phyloP scores from a whole-genome alignment of 2,113 vertebrate species.

The Rhynchomys soricoides region DNA sequence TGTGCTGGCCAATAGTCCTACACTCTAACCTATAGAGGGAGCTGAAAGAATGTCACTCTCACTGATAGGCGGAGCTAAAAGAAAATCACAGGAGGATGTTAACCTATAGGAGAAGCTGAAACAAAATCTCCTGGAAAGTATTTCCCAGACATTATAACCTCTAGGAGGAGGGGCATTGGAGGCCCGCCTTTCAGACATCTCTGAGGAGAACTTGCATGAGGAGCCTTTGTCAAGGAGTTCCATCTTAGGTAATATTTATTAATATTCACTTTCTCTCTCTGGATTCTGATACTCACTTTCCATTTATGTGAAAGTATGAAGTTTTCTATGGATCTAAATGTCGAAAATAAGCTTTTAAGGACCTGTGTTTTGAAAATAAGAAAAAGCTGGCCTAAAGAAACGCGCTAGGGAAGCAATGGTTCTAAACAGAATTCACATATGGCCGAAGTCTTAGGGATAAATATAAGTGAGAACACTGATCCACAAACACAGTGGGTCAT shows the following conservation, averaged over 20 bases:
- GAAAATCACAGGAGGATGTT: conserved; percentile 28
- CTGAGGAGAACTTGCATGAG: conserved; percentile 57
- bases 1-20: neutral
- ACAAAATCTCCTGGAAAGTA: neutral
- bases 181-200: conserved; percentile 21
- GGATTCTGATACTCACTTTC: neutral
- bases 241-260: conserved; percentile 63
- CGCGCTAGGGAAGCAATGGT: neutral
- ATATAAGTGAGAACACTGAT: neutral
- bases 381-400: conserved; percentile 54
- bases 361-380: conserved; percentile 18
- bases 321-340: conserved; percentile 5
- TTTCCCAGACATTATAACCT: conserved; percentile 18
- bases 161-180: conserved; percentile 54
- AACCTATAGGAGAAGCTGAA: conserved; percentile 50
- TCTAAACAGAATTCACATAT: neutral
- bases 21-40: conserved; percentile 17
- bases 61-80: conserved; percentile 20
- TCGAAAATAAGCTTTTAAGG: conserved; percentile 42
- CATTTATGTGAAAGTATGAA: neutral
- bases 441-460: conserved; percentile 13
- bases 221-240: conserved; percentile 8
- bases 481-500: neutral
- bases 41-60: conserved; percentile 26
- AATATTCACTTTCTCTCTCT: conserved; percentile 48